Conservation (phyloP, 2,888 invertebrate genomes). For the Pyrochroa serraticornis region DNA sequence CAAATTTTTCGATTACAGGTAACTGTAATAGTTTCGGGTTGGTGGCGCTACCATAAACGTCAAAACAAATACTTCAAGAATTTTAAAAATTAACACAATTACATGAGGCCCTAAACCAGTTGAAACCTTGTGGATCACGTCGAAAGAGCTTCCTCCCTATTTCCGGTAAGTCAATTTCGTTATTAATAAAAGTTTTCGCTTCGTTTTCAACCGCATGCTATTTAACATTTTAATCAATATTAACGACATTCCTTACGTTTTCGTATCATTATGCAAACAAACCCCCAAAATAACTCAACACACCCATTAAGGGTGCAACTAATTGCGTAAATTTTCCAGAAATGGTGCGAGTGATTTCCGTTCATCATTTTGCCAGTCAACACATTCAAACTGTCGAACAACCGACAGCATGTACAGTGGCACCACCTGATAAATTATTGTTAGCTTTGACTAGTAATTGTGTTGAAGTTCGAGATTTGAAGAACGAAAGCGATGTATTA, state of each 20-base stretch:
- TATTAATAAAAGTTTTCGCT: too few relatives aligned
- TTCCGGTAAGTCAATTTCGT: too few relatives aligned
- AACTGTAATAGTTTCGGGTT: too few relatives aligned
- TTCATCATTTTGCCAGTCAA: slow-evolving; percentile 72
- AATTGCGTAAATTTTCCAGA: background rate
- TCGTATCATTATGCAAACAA: slow-evolving; percentile 5
- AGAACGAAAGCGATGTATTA: slow-evolving; percentile 56
- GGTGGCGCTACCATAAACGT: too few relatives aligned
- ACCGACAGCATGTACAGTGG: slow-evolving; percentile 68
- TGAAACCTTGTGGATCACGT: too few relatives aligned
- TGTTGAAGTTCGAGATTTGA: slow-evolving; percentile 65
- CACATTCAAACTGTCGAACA: slow-evolving; percentile 69
- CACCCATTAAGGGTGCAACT: slow-evolving; percentile 1
- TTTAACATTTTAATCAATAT: slow-evolving; percentile 22
- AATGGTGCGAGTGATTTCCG: slow-evolving; percentile 74
- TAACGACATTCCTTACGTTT: slow-evolving; percentile 7
- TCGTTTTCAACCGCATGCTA: background rate
- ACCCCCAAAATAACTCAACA: slow-evolving; percentile 4
- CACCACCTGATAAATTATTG: slow-evolving; percentile 64
- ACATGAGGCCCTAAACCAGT: too few relatives aligned
- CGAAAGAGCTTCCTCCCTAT: too few relatives aligned
- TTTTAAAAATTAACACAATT: too few relatives aligned
- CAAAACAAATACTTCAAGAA: too few relatives aligned
- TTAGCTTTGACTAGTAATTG: slow-evolving; percentile 67
- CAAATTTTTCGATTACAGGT: too few relatives aligned